These are phyloP conservation scores for Pomacea canaliculata DNA, from an alignment of 2,888 invertebrate species.

Conservation along the genomic window DNA sequence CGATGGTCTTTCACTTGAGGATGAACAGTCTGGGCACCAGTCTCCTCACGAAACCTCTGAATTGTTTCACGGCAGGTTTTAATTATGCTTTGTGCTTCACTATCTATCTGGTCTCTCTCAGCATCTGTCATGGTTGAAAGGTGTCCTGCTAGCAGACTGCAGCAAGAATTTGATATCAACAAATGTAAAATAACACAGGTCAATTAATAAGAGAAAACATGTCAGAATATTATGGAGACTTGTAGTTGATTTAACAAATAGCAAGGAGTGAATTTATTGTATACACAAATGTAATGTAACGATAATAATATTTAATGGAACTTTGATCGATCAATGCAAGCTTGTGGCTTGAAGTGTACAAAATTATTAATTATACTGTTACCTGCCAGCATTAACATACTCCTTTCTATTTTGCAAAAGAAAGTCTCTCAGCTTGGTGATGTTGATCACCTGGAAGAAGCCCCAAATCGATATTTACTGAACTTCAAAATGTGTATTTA, in stretches of 20 bases:
- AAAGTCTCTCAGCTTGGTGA: slow-evolving; percentile 84
- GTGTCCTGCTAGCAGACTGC: slow-evolving; percentile 72
- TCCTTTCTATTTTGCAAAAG: slow-evolving; percentile 85
- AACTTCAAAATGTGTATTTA: too few species aligned
- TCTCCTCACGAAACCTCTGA: slow-evolving; percentile 81
- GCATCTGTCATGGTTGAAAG: slow-evolving; percentile 82
- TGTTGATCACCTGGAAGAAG: slow-evolving; percentile 75
- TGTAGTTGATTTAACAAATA: too few species aligned
- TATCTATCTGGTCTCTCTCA: slow-evolving; percentile 89
- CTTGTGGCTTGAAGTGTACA: background rate
- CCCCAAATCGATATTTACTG: too few species aligned
- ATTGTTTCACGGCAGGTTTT: slow-evolving; percentile 83
- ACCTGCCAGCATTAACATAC: slow-evolving; percentile 79
- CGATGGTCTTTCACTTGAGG: slow-evolving; percentile 83
- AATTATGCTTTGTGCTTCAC: slow-evolving; percentile 86
- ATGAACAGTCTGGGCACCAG: slow-evolving; percentile 52
- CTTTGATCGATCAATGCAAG: too few species aligned
- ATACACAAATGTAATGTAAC: too few species aligned
- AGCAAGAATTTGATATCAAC: slow-evolving; percentile 20
- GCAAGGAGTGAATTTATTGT: too few species aligned
- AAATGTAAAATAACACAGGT: slow-evolving; percentile 5
- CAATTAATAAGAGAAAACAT: too few species aligned
- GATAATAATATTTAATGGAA: too few species aligned
- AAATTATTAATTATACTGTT: slow-evolving; percentile 20
- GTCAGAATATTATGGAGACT: too few species aligned